These are phyloP conservation scores for Semnornis frantzii DNA, from an alignment of 2,113 vertebrate genomes.

Conservation along the genomic window DNA sequence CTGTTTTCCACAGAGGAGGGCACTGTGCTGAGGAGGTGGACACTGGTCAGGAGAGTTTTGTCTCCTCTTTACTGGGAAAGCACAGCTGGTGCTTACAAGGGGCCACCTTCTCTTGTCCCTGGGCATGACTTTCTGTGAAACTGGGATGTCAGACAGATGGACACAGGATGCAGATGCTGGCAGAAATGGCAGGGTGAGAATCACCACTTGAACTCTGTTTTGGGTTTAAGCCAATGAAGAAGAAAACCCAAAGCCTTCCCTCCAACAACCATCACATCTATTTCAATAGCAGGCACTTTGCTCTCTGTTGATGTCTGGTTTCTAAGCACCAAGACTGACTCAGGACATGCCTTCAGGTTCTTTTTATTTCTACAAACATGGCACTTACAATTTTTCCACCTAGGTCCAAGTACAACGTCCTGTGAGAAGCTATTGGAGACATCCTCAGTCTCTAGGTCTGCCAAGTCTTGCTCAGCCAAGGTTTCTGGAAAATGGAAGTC, in stretches of 20 bases:
- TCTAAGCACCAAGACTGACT: neutral
- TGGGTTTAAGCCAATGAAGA: neutral
- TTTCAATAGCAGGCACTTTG: neutral
- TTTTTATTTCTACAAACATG: neutral
- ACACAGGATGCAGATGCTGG: neutral
- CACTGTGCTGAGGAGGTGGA: neutral
- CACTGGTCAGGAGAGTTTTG: neutral
- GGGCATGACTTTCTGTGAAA: neutral
- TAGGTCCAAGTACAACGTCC: neutral
- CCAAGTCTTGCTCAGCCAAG: neutral
- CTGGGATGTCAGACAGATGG: neutral
- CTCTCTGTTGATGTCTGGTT: neutral
- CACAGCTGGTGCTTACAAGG: fast-evolving
- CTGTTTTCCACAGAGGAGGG: neutral
- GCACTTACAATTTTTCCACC: neutral
- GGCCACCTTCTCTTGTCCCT: neutral
- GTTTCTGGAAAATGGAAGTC: neutral
- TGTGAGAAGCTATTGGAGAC: neutral
- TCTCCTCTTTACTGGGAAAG: neutral
- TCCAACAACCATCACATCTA: neutral
- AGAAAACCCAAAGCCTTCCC: neutral
- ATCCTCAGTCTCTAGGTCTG: neutral
- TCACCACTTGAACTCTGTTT: neutral
- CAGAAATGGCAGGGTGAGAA: neutral
- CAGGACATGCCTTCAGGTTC: neutral